A percentile compares a stretch with the other conserved stretches of the same genome.
Conservation (phyloP, 2,113 vertebrate genomes). For the Neolamprologus tretocephalus region DNA sequence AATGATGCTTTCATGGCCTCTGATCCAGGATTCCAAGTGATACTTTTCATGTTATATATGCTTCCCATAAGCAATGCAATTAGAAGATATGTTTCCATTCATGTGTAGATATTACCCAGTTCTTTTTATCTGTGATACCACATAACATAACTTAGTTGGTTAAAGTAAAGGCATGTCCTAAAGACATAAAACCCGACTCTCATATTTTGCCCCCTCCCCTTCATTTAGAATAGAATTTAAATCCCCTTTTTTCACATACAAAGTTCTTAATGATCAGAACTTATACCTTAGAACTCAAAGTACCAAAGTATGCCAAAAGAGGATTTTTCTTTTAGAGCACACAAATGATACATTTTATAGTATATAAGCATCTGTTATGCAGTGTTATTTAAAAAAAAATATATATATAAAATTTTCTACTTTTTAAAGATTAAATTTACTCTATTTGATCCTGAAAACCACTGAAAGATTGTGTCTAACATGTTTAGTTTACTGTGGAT, state of each 20-base stretch:
- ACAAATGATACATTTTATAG: background rate
- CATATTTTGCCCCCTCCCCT: background rate
- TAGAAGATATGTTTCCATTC: background rate
- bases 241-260: background rate
- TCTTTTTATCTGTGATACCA: background rate
- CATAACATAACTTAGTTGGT: background rate
- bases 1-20: background rate
- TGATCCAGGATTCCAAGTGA: background rate
- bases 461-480: background rate
- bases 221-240: background rate
- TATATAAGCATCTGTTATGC: background rate
- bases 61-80: background rate
- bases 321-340: background rate
- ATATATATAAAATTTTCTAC: background rate
- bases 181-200: background rate
- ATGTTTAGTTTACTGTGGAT: rapidly evolving
- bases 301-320: background rate
- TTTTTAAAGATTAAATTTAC: background rate
- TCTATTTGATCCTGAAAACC: background rate
- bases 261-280: background rate
- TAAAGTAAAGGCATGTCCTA: background rate
- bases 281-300: rapidly evolving
- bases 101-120: background rate
- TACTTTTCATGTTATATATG: background rate
- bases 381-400: background rate